Conservation (phyloP, 2,888 invertebrate genomes). For the Geotrupes spiniger region DNA sequence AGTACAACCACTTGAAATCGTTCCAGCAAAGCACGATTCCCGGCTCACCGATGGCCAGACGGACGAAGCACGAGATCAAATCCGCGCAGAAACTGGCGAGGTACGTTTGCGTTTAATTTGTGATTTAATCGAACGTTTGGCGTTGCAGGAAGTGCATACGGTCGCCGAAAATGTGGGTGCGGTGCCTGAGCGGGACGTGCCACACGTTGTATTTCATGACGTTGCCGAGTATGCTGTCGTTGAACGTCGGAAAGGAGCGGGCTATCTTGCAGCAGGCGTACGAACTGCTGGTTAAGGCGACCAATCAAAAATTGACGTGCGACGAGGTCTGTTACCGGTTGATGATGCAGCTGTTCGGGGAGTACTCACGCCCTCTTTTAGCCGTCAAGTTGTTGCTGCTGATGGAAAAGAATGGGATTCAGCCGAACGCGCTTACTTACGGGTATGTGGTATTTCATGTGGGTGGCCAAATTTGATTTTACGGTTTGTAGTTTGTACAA, state of each 20-base stretch:
- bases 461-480: not conserved
- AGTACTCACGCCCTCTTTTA: conserved; percentile 88
- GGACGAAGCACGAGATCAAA: conserved; percentile 95
- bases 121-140: not conserved
- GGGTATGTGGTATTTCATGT: conserved; percentile 59
- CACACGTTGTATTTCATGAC: conserved; percentile 96
- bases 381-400: conserved; percentile 89
- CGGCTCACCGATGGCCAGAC: conserved; percentile 86
- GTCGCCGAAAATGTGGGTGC: conserved; percentile 86
- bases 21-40: conserved; percentile 54
- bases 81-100: conserved; percentile 80
- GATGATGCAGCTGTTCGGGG: conserved; percentile 97
- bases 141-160: conserved; percentile 37
- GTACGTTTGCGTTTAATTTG: conserved; percentile 8
- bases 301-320: conserved; percentile 78
- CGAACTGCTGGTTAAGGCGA: conserved; percentile 83
- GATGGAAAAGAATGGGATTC: conserved; percentile 90
- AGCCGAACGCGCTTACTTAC: conserved; percentile 97
- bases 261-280: conserved; percentile 77
- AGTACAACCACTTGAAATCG: conserved; percentile 42
- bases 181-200: conserved; percentile 82
- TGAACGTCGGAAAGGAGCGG: conserved; percentile 71
- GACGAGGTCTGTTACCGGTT: conserved; percentile 98
- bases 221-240: conserved; percentile 80
- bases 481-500: conserved; percentile 56